Percentiles rank a stretch among this genome's conserved stretches.
Evolutionary conservation across 2,113 vertebrate genomes (phyloP).

Genomic region (Urocolius indicus): DNA sequence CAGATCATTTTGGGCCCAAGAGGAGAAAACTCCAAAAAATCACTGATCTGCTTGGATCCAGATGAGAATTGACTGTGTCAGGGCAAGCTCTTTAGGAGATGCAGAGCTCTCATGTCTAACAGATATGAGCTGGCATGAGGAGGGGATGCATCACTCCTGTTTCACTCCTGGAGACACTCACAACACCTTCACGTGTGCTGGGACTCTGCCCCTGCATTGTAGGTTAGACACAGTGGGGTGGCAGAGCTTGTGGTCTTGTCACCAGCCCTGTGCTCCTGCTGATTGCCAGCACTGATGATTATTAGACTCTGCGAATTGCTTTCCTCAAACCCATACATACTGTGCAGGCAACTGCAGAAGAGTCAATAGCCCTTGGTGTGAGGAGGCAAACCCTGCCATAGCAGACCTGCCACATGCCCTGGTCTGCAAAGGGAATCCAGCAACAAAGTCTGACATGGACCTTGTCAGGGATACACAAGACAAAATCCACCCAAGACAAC

Average conservation of each 20-base stretch:
- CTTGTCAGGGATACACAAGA: neutral
- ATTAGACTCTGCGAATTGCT: neutral
- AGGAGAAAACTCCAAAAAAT: neutral
- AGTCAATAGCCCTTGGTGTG: neutral
- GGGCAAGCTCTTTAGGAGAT: neutral
- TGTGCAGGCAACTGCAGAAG: neutral
- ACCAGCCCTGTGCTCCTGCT: neutral
- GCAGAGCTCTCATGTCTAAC: neutral
- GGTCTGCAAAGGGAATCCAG: neutral
- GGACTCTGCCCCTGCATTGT: neutral
- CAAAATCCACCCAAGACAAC: neutral
- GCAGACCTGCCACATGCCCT: neutral
- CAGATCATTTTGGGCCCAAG: neutral
- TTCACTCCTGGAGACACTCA: neutral
- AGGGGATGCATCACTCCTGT: neutral
- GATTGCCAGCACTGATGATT: neutral
- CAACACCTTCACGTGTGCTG: neutral
- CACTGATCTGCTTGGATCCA: neutral
- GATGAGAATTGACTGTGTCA: neutral
- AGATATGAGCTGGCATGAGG: neutral
- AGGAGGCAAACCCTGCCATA: neutral
- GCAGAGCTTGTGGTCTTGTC: neutral
- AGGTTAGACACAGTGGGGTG: accelerated
- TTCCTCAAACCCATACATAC: accelerated
- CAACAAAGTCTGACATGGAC: neutral